phyloP scores from a whole-genome alignment of 2,797 vertebrate genomes.

The Thunnus albacares region DNA sequence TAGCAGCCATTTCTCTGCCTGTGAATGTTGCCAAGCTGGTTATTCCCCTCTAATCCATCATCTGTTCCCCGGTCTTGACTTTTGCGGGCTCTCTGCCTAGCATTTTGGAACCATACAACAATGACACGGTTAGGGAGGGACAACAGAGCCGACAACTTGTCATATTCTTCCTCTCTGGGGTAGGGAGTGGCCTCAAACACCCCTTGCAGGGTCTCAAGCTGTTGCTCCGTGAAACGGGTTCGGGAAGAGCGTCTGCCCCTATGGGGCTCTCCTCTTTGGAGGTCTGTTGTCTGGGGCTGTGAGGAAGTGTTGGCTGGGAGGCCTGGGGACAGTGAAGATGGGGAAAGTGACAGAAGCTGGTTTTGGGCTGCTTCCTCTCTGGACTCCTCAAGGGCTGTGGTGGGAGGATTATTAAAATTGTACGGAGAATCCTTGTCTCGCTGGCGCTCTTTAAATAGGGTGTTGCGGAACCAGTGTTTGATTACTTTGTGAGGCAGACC shows the following conservation, averaged over 20 bases:
- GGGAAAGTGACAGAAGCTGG: conserved; percentile 82
- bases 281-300: conserved; percentile 83
- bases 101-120: conserved; percentile 99
- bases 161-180: conserved; percentile 98
- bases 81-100: conserved; percentile 97
- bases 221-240: conserved; percentile 97
- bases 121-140: conserved; percentile 96
- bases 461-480: conserved; percentile 99
- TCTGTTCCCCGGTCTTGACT: conserved; percentile 88
- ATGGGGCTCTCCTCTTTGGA: conserved; percentile 91
- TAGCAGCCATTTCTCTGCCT: conserved; percentile 92
- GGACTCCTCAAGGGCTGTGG: conserved; percentile 93
- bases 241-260: conserved; percentile 94
- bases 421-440: conserved; percentile 99
- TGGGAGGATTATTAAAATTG: conserved; percentile 98
- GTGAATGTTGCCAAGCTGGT: conserved; percentile 87
- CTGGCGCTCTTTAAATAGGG: conserved; percentile 98
- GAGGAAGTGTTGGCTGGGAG: conserved; percentile 60
- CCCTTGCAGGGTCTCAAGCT: conserved; percentile 94
- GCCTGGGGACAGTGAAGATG: conserved; percentile 72
- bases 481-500: conserved; percentile 97
- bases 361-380: conserved; percentile 89
- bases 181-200: conserved; percentile 99
- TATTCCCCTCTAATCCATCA: conserved; percentile 69
- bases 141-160: conserved; percentile 93